Evolutionary conservation across 2,113 vertebrate genomes (phyloP).

Genomic region (Phyllostomus hastatus): DNA sequence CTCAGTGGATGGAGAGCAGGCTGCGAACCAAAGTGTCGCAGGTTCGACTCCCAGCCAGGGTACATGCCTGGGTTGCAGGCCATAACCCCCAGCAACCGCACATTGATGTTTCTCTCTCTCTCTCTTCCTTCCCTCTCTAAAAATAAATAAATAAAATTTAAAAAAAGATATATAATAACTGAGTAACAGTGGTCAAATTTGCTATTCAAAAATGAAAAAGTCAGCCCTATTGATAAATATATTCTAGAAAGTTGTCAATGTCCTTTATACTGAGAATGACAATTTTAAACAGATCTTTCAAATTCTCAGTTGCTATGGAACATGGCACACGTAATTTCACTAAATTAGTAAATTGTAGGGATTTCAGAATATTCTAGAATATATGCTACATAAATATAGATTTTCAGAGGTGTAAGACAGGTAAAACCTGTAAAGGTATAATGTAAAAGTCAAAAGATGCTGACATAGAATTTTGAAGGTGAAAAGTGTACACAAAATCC

Average conservation of each 20-base stretch:
- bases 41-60: no score
- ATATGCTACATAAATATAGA: constrained; percentile 76
- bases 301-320: constrained; percentile 17
- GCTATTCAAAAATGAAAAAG: not conserved
- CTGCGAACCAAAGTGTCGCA: no score
- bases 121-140: no score
- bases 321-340: not conserved
- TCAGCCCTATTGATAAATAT: constrained; percentile 59
- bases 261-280: constrained; percentile 17
- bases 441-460: constrained; percentile 64
- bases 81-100: no score
- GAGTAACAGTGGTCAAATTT: constrained; percentile 6
- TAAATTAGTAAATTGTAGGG: not conserved
- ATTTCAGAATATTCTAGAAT: constrained; percentile 67
- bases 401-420: constrained; percentile 75
- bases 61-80: no score
- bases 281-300: not conserved
- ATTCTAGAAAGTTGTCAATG: constrained; percentile 59
- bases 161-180: not conserved
- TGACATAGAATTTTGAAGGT: not conserved
- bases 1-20: no score
- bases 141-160: no score
- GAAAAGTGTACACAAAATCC: constrained; percentile 16
- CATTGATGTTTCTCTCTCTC: no score
- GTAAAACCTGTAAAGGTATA: constrained; percentile 68